These are phyloP conservation scores for Accipiter cooperii DNA, from an alignment of 2,113 vertebrate genomes.

Conservation along the genomic window DNA sequence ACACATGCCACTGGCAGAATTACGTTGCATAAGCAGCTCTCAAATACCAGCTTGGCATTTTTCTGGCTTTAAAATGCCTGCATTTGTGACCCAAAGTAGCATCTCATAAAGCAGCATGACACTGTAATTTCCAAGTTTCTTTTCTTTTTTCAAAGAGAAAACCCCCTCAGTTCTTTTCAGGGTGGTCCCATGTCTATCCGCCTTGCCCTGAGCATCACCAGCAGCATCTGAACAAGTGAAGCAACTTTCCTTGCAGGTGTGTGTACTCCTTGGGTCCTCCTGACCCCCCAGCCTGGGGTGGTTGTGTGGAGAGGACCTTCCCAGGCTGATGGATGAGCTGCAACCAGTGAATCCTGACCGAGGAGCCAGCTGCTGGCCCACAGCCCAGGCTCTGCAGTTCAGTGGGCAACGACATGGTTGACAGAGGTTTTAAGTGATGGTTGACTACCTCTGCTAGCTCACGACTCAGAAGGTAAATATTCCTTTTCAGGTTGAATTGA, in stretches of 20 bases:
- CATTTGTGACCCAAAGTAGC: background rate
- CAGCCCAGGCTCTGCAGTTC: background rate
- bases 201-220: background rate
- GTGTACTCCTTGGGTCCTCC: background rate
- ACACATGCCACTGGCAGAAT: background rate
- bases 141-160: background rate
- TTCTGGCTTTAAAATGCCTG: background rate
- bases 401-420: background rate
- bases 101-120: background rate
- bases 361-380: background rate
- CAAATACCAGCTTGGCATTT: background rate
- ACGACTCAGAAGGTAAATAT: background rate
- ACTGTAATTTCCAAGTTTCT: background rate
- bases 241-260: background rate
- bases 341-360: background rate
- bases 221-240: background rate
- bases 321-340: background rate
- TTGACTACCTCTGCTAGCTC: background rate
- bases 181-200: accelerated
- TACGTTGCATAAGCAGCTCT: background rate
- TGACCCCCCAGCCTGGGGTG: background rate
- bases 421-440: background rate
- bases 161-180: background rate
- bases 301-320: background rate
- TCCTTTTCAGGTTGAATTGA: background rate